Evolutionary conservation across 2,888 invertebrate genomes (phyloP).

Genomic region (Plagiodera versicolora): DNA sequence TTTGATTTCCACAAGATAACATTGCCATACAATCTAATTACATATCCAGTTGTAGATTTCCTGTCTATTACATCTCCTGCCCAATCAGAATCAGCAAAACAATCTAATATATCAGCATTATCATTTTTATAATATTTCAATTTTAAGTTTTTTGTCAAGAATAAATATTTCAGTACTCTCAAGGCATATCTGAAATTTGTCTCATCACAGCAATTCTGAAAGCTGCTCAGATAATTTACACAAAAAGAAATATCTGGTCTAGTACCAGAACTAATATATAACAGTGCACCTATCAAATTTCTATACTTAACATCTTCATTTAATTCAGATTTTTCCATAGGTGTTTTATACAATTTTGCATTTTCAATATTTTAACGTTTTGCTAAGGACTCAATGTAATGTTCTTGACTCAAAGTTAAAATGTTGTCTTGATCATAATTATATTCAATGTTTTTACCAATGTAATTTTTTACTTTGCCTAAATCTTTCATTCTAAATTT

Average conservation of each 20-base stretch:
- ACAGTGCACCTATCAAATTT: constrained; percentile 18
- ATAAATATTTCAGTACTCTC: constrained; percentile 21
- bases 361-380: constrained; percentile 15
- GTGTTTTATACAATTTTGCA: constrained; percentile 19
- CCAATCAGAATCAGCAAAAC: constrained; percentile 26
- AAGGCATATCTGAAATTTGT: constrained; percentile 10
- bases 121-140: constrained; percentile 13
- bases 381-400: constrained; percentile 19
- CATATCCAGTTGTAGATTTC: constrained; percentile 20
- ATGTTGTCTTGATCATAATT: constrained; percentile 5
- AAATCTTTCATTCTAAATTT: constrained; percentile 27
- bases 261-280: constrained; percentile 21
- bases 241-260: constrained; percentile 22
- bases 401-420: constrained; percentile 18
- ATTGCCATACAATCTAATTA: constrained; percentile 19
- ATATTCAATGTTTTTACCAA: constrained; percentile 22
- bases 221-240: constrained; percentile 11
- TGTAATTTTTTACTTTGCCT: constrained; percentile 20
- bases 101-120: constrained; percentile 4
- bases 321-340: constrained; percentile 16
- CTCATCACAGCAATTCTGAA: no score
- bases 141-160: not conserved
- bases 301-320: constrained; percentile 13
- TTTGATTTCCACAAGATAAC: constrained; percentile 40
- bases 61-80: constrained; percentile 21